Evolutionary conservation across 2,888 invertebrate species (phyloP), one percentile per base, ranked within the genome.

Genomic region (Eupithecia pulchellata): DNA sequence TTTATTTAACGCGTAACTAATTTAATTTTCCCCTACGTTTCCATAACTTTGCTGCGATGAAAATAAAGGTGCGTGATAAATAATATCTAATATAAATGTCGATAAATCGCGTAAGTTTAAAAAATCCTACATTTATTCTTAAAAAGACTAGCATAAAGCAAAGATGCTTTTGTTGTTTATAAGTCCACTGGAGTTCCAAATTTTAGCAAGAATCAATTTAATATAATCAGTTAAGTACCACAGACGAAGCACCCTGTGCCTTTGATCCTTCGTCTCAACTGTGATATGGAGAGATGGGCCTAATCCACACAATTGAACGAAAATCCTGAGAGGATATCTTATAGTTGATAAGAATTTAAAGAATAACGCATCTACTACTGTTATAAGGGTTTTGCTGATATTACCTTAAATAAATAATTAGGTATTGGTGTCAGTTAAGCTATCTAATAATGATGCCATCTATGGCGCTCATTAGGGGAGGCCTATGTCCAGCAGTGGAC

Each of bases 291-390:
- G 76, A 83, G 84, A 85, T 85, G 82, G 83, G 78, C 84, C 81
- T 84, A 88, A 88, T 88, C 89, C 87, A 78, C 83, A 85, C 88
- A 89, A 91, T 90, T 89, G 88, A 87, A 83, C 81, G 82, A 61
- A 85, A 84, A 86, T 89, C 86, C 86, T 84, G 81, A 80, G 42
- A 75, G 20, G 82, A 75, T 27, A 71, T 76, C 68, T 72, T 47
- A 79, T 34, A 5, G 4, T 36, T 13, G 61, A 61, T 61, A 61
- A 61, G 61, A 29, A 17, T 20, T 29, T 11, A 52, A 4, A n/a
- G 0, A 25, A 52, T 0, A 20, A 25, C 11, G 20, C 2, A 9
- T 17, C 2, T 14, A 39, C 11, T 29, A 29, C 29, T 8, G 4
- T 27, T 58, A 32, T 4, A 4, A 32, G 6, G 32, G 4, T 32